A percentile compares a stretch with the other conserved stretches of the same genome.
Evolutionary conservation across 2,888 invertebrate genomes (phyloP).

Genomic region (Scaptomyza parva): DNA sequence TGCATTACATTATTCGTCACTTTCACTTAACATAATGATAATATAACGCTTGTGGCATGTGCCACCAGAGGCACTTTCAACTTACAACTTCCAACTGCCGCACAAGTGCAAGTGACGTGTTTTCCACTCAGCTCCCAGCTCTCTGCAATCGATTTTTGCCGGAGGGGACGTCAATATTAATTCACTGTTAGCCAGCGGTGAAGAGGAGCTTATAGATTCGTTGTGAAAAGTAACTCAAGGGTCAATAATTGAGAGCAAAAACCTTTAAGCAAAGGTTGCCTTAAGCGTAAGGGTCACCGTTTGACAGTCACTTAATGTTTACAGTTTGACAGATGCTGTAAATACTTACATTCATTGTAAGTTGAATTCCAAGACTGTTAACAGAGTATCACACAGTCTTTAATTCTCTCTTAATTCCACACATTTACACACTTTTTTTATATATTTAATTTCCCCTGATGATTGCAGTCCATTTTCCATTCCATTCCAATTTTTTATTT

Average conservation of each 20-base stretch:
- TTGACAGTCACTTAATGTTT: no score
- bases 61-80: slow-evolving; percentile 22
- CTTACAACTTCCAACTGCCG: slow-evolving; percentile 7
- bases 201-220: not conserved
- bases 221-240: not conserved
- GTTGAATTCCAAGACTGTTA: not conserved
- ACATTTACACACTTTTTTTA: slow-evolving; percentile 10
- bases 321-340: not conserved
- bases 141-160: slow-evolving; percentile 28
- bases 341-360: no score
- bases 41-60: slow-evolving; percentile 18
- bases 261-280: not conserved
- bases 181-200: not conserved
- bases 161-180: slow-evolving; percentile 2
- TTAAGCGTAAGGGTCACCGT: no score
- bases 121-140: slow-evolving; percentile 1
- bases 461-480: slow-evolving; percentile 50
- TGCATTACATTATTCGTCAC: slow-evolving; percentile 40
- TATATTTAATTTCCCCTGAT: slow-evolving; percentile 66
- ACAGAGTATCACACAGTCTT: slow-evolving; percentile 2
- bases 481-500: no score
- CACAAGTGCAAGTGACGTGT: slow-evolving; percentile 22
- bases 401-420: no score
- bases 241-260: no score
- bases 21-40: slow-evolving; percentile 39